Evolutionary conservation across 2,797 vertebrate species (phyloP).

Genomic region (Melopsittacus undulatus): DNA sequence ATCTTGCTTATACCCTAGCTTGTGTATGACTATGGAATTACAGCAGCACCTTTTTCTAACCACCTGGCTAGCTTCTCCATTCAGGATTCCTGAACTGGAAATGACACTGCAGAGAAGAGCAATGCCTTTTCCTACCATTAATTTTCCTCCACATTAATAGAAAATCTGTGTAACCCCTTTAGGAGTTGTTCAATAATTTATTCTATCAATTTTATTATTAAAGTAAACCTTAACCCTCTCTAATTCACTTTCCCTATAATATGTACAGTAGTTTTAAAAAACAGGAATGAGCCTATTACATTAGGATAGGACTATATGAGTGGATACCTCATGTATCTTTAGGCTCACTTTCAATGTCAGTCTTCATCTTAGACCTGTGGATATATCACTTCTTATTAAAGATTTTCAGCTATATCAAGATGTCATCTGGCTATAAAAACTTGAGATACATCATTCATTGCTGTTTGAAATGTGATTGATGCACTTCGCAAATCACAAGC

Average conservation of each 20-base stretch:
- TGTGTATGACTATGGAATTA: slow-evolving; percentile 9
- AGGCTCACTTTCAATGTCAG: background rate
- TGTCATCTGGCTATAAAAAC: background rate
- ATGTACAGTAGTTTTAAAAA: background rate
- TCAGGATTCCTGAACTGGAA: slow-evolving; percentile 13
- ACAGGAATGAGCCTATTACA: background rate
- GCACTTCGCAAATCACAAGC: background rate
- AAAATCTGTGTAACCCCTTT: background rate
- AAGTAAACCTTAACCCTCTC: background rate
- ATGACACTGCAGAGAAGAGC: background rate
- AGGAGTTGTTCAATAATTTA: background rate
- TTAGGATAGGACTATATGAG: background rate
- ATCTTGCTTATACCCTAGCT: background rate
- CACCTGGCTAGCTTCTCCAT: background rate
- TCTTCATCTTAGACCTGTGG: background rate
- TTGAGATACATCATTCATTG: background rate
- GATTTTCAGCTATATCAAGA: background rate
- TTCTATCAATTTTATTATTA: background rate
- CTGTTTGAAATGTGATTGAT: background rate
- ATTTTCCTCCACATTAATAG: background rate
- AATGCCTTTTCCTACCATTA: background rate
- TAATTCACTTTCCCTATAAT: background rate
- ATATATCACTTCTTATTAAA: background rate
- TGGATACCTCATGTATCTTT: background rate
- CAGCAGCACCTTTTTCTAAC: slow-evolving; percentile 1